Base-by-base conservation (phyloP, 2,888 invertebrate genomes). In the Drosophila yooni region DNA sequence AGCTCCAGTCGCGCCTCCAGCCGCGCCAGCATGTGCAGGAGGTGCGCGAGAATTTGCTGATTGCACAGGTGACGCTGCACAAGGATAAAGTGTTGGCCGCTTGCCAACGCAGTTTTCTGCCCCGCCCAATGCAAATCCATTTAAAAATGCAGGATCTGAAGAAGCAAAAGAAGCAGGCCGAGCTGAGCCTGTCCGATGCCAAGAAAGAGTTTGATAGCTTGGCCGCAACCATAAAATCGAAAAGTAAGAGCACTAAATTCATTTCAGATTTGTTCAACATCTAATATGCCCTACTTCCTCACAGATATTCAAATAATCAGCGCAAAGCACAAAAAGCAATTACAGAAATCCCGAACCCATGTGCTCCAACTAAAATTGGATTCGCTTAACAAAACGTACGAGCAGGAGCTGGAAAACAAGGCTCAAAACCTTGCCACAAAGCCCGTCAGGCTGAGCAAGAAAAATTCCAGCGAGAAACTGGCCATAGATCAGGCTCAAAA, bases 1-100 rank as follows among this genome's bases (percentile, higher is more conserved):
- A 91, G 58, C 73, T 93, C 46, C 88, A 93, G 64, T 73, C 87
- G 10, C 89, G 91, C 3, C 89, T 93, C 0, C 87, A 84, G n/a
- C 90, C 93, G 0, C 89, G 88, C 1, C 90, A 92, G 40, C 81
- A 90, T 66, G 92, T 92, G 3, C 69, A 83, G 53, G 84, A 85
- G 40, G 82, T 92, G 8, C 90, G 91, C 2, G 88, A 92, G 58
- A 93, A 92, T 72, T 86, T 93, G 34, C 76, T 93, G 6, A 88
- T 93, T 33, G 82, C 88, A 11, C 89, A 91, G 76, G 79, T 92
- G 74, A 79, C 78, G n/a, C 88, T 91, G 31, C 62, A 89, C 7
- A 87, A 89, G 38, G 88, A 79, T 25, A 92, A 91, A 64, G 75
- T 92, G 40, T 76, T 92, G 38, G 82, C 93, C 18, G 63, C 75